A percentile compares a stretch with the other conserved stretches of the same genome.
These are phyloP conservation scores for Nasonia oneida DNA, from an alignment of 2,888 invertebrate species.

Conservation along the genomic window DNA sequence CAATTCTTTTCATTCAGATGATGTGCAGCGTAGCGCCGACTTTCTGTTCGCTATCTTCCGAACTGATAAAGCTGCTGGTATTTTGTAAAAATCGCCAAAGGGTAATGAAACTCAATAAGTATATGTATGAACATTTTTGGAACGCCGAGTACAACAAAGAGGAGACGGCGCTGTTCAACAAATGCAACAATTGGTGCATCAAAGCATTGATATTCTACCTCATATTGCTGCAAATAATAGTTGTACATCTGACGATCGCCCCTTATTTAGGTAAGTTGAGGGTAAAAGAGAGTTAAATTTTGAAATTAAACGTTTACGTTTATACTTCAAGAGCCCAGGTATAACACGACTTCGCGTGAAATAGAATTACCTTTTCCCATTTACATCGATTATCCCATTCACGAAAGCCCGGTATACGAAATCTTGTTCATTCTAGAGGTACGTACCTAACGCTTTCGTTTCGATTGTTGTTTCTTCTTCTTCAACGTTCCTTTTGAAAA, in stretches of 20 bases:
- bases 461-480: background rate
- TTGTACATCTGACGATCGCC: conserved; percentile 63
- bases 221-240: conserved; percentile 62
- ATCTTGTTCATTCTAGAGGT: conserved; percentile 63
- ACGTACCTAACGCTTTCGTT: background rate
- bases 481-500: background rate
- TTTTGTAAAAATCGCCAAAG: conserved; percentile 63
- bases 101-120: conserved; percentile 65
- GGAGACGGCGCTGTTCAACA: conserved; percentile 61
- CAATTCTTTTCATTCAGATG: conserved; percentile 58
- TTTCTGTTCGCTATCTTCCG: conserved; percentile 61
- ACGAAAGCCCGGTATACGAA: conserved; percentile 66
- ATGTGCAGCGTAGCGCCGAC: conserved; percentile 63
- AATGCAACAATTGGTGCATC: conserved; percentile 63
- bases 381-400: conserved; percentile 61
- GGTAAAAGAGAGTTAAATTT: background rate
- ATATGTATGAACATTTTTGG: conserved; percentile 66
- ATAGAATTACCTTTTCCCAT: conserved; percentile 63
- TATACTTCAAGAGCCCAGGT: conserved; percentile 47
- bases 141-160: conserved; percentile 58
- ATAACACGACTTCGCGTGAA: conserved; percentile 60
- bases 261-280: conserved; percentile 66
- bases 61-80: conserved; percentile 63
- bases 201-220: conserved; percentile 55
- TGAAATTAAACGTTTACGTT: background rate